Conservation (phyloP, 2,797 vertebrate genomes). For the Scleropages formosus region DNA sequence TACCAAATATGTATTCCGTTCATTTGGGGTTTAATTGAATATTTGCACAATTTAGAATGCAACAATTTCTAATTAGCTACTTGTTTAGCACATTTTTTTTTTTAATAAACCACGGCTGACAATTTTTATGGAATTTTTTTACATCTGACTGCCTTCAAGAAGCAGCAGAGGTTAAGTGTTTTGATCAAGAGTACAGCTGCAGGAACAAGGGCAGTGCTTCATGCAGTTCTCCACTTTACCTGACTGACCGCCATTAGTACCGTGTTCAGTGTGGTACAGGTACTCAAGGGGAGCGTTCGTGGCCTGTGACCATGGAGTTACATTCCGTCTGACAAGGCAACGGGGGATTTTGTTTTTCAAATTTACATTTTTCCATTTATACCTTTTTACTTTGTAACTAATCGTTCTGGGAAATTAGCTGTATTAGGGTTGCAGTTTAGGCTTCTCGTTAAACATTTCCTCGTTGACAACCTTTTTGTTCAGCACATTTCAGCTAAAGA, state of each 20-base stretch:
- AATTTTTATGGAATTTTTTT: conserved; percentile 4
- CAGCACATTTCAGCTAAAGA: neutral
- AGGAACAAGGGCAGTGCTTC: neutral
- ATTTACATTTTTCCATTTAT: too few relatives aligned
- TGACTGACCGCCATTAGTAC: neutral
- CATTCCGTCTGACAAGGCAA: too few relatives aligned
- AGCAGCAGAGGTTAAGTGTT: neutral
- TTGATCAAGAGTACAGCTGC: neutral
- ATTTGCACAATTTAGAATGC: neutral
- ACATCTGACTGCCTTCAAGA: neutral
- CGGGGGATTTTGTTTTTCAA: too few relatives aligned
- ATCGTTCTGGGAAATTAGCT: too few relatives aligned
- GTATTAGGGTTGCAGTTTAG: too few relatives aligned
- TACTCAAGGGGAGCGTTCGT: neutral
- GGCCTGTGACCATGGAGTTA: too few relatives aligned
- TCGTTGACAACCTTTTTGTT: neutral
- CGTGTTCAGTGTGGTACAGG: neutral
- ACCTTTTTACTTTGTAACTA: too few relatives aligned
- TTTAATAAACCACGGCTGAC: too few relatives aligned
- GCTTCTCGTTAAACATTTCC: too few relatives aligned
- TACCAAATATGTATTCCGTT: neutral
- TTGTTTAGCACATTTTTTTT: neutral
- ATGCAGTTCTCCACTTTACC: neutral
- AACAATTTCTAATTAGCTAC: neutral
- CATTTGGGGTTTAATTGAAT: conserved; percentile 15